A percentile compares a stretch with the other conserved stretches of the same genome.
Conservation (phyloP, 2,888 invertebrate genomes). For the Agelastica alni region DNA sequence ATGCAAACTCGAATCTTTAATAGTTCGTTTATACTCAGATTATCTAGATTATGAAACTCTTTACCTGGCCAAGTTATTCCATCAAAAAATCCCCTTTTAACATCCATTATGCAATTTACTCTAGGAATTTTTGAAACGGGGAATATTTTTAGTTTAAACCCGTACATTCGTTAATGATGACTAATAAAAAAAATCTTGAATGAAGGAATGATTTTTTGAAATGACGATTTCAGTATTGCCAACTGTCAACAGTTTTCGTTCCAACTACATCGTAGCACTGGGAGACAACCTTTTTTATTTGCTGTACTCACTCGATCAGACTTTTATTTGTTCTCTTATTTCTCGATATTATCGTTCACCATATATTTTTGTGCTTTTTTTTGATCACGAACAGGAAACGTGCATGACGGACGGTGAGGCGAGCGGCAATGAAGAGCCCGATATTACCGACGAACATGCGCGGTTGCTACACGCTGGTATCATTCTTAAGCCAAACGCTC, state of each 20-base stretch:
- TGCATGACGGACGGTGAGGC: slow-evolving; percentile 63
- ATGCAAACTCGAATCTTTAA: too few relatives aligned
- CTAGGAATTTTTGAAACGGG: too few relatives aligned
- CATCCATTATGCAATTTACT: too few relatives aligned
- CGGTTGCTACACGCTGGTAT: slow-evolving; percentile 63
- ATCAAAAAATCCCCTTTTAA: too few relatives aligned
- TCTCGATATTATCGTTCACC: slow-evolving; percentile 19
- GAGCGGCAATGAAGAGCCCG: slow-evolving; percentile 66
- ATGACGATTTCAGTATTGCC: not conserved
- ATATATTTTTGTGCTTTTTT: slow-evolving; percentile 32
- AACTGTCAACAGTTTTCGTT: slow-evolving; percentile 4
- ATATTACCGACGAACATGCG: slow-evolving; percentile 74
- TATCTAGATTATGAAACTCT: too few relatives aligned
- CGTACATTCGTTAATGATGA: too few relatives aligned
- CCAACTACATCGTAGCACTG: slow-evolving; percentile 23
- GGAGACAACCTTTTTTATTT: slow-evolving; percentile 23
- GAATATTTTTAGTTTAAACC: too few relatives aligned
- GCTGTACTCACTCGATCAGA: slow-evolving; percentile 20
- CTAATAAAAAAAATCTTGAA: too few relatives aligned
- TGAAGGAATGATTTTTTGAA: too few relatives aligned
- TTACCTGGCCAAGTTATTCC: too few relatives aligned
- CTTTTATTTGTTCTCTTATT: slow-evolving; percentile 17
- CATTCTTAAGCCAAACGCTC: slow-evolving; percentile 53
- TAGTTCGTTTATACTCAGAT: too few relatives aligned
- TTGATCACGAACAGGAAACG: slow-evolving; percentile 55